A percentile compares a stretch with the other conserved stretches of the same genome.
Conservation (phyloP, 1,140 invertebrate species). For the Metopolophium dirhodum region DNA sequence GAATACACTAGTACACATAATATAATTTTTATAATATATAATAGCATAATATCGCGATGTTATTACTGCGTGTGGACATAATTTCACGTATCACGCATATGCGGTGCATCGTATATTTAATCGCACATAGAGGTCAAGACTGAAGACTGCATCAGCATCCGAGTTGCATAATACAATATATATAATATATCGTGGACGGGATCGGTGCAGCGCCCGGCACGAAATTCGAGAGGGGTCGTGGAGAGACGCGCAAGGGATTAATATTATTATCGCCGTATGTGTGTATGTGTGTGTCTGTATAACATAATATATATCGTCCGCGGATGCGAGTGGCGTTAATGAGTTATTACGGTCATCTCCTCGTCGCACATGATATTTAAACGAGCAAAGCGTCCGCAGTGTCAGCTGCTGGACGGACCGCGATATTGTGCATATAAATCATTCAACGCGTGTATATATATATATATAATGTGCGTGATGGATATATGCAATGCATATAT, state of each 20-base stretch:
- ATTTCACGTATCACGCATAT: neutral
- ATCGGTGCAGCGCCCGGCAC: neutral
- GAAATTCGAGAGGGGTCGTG: neutral
- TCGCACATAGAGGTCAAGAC: neutral
- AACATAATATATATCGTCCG: neutral
- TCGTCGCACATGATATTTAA: neutral
- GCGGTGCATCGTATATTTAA: neutral
- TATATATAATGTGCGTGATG: neutral
- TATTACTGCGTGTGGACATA: neutral
- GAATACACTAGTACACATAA: neutral
- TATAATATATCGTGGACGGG: neutral
- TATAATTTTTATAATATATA: neutral
- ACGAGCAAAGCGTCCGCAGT: neutral
- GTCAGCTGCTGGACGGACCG: conserved; percentile 19
- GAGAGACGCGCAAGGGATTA: neutral
- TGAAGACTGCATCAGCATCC: neutral
- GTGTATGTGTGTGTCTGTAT: neutral
- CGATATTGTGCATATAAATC: neutral
- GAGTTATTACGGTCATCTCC: conserved; percentile 46
- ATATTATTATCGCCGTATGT: neutral
- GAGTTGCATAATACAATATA: neutral
- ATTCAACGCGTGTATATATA: neutral
- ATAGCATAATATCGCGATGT: neutral
- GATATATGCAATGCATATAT: neutral
- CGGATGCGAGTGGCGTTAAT: conserved; percentile 50